These are phyloP conservation scores for Herpetotheres cachinnans DNA, from an alignment of 2,113 vertebrate genomes.

Conservation along the genomic window DNA sequence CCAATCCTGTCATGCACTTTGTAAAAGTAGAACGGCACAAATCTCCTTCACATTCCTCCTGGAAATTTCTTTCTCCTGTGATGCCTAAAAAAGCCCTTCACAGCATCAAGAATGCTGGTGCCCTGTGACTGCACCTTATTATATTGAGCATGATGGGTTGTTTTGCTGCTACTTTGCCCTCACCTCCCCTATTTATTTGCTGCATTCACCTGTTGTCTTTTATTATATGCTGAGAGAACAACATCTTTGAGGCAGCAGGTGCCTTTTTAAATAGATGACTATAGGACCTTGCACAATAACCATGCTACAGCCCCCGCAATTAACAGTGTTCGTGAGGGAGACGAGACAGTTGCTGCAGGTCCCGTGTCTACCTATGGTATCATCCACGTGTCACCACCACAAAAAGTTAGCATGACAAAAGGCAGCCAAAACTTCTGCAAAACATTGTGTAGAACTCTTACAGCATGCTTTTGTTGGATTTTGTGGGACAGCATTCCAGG, in stretches of 20 bases:
- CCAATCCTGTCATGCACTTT: background rate
- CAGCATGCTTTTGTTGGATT: accelerated
- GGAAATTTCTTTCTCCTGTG: background rate
- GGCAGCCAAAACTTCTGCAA: background rate
- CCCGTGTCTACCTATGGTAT: background rate
- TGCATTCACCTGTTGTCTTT: background rate
- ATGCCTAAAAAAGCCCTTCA: background rate
- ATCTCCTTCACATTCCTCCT: background rate
- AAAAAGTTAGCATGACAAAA: background rate
- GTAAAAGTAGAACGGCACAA: background rate
- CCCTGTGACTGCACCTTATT: background rate
- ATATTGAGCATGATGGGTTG: accelerated
- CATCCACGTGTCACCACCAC: accelerated
- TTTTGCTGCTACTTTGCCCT: background rate
- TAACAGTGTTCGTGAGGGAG: background rate
- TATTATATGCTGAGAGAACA: accelerated
- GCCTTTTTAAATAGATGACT: background rate
- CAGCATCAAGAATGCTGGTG: background rate
- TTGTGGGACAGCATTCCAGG: accelerated
- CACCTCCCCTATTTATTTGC: background rate
- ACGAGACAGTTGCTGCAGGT: background rate
- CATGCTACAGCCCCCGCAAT: background rate
- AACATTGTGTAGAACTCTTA: background rate
- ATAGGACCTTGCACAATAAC: background rate
- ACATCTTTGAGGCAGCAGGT: background rate